Conservation (phyloP, 2,888 invertebrate genomes). For the Drosophila mimetica region DNA sequence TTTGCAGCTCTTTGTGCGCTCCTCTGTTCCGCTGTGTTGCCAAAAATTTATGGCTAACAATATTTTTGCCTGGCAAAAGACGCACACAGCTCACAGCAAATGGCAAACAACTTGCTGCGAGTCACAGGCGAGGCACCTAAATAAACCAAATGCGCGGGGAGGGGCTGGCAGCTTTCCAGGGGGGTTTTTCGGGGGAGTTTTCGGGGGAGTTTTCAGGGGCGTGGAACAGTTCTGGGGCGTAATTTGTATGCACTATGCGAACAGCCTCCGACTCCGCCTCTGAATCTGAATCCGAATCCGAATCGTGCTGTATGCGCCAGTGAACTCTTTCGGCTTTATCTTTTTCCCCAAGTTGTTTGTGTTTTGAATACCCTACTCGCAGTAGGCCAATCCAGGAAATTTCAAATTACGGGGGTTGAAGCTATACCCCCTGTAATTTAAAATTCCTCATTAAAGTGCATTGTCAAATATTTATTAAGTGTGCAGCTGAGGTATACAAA, state of each 20-base stretch:
- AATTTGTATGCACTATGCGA: constrained; percentile 77
- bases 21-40: constrained; percentile 50
- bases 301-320: constrained; percentile 56
- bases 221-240: constrained; percentile 57
- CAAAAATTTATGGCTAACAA: constrained; percentile 71
- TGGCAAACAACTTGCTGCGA: constrained; percentile 65
- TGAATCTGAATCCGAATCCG: constrained; percentile 38
- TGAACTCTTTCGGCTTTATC: constrained; percentile 64
- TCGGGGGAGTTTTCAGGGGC: constrained; percentile 1
- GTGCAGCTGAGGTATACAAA: no score
- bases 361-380: constrained; percentile 33
- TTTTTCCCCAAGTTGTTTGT: constrained; percentile 57
- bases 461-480: no score
- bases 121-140: constrained; percentile 52
- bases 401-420: neutral
- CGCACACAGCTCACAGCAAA: constrained; percentile 58
- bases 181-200: neutral
- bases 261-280: constrained; percentile 38
- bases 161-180: neutral
- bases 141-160: constrained; percentile 62
- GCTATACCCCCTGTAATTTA: no score
- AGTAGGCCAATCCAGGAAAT: neutral
- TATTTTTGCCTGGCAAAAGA: constrained; percentile 57
- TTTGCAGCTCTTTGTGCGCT: constrained; percentile 12
- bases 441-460: no score